Base-by-base conservation (phyloP, 2,797 vertebrate genomes). In the Oreortyx pictus region DNA sequence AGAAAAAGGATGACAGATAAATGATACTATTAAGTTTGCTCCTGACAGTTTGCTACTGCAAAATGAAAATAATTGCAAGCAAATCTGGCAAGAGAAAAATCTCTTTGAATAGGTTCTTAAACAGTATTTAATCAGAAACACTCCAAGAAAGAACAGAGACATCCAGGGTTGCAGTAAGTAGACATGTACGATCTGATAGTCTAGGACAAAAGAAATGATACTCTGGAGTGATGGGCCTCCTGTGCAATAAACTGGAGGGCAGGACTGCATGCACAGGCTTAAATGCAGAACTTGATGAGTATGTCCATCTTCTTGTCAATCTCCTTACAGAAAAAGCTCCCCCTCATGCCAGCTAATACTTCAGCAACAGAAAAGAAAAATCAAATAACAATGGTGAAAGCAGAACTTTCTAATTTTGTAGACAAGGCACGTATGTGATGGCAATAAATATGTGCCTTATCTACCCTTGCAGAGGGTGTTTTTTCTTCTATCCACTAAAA, bases 41-140 rank as follows among this genome's bases (percentile, higher is more conserved):
- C 31, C 78, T 73, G 74, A 72, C 11, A 71, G 49, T 89, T 90
- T 81, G 41, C 70, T 61, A 71, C 31, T 16, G 44, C 85, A 92
- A 92, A 81, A 78, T 49, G 33, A 93, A 91, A 77, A 76, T 82
- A 79, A 86, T 73, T 86, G 50, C 47, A 86, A 82, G 56, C 22
- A 92, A 70, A 62, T 66, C 43, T 79, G 25, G 27, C 11, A 88
- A 68, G 37, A 71, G 20, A 84, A 91, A 92, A 76, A 60, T 25
- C 73, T 41, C 44, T 14, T 43, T 71, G n/a, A 84, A 70, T 15
- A 67, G 18, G 41, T 83, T 81, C 59, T 67, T 76, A 82, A 37
- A 61, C 9, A 74, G 16, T 84, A 59, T 60, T 92, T 78, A 67
- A 79, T 67, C 47, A 76, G 76, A 89, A 95, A 86, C 41, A 72